phyloP scores from a whole-genome alignment of 2,888 invertebrate species.

The Bellardia bayeri region DNA sequence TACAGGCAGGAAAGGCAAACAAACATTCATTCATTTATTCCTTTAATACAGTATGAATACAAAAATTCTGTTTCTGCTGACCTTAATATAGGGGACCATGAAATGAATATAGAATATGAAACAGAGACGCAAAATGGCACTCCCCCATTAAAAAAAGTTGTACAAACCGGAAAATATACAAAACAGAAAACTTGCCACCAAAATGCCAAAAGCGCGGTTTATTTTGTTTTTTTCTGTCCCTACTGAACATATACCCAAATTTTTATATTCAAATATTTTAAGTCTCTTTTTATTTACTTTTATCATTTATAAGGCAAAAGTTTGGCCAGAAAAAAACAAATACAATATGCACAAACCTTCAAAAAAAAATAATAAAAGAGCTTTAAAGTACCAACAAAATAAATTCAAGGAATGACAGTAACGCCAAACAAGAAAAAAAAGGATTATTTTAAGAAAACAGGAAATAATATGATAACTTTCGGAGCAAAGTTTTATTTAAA shows the following conservation, averaged over 20 bases:
- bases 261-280: constrained; percentile 7
- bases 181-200: background rate
- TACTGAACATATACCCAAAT: background rate
- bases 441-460: constrained; percentile 1
- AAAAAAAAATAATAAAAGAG: background rate
- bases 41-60: background rate
- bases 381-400: background rate
- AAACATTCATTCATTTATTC: background rate
- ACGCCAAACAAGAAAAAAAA: background rate
- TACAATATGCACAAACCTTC: background rate
- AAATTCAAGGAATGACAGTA: background rate
- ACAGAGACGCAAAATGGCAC: background rate
- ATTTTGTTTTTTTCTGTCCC: background rate
- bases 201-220: background rate
- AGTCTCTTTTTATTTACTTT: constrained; percentile 22
- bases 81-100: constrained; percentile 21
- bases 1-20: background rate
- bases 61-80: constrained; percentile 5
- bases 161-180: background rate
- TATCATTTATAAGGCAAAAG: constrained; percentile 9
- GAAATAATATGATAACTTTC: constrained; percentile 1
- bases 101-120: background rate
- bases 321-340: background rate
- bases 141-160: background rate
- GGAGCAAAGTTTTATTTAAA: background rate